Conservation (phyloP, 2,113 vertebrate genomes). For the Vireo altiloquus region DNA sequence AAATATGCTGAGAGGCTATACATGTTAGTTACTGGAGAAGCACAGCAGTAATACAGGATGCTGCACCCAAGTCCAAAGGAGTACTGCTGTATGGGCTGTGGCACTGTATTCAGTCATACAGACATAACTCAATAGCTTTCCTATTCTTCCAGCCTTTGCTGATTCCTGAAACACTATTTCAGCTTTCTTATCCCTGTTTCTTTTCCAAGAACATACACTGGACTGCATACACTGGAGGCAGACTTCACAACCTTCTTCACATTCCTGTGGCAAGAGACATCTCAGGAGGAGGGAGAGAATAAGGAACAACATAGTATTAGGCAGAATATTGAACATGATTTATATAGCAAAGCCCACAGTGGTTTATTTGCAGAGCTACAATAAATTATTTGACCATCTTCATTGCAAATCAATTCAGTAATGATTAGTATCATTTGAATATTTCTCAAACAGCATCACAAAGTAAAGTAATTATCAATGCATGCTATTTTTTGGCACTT, state of each 20-base stretch:
- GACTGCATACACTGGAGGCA: background rate
- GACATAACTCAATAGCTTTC: background rate
- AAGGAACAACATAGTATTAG: background rate
- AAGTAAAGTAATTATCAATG: background rate
- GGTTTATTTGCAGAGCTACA: background rate
- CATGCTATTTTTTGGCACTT: background rate
- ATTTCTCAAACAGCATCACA: background rate
- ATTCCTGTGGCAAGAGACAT: background rate
- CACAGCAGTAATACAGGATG: background rate
- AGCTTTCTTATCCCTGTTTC: background rate
- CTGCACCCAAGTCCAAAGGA: background rate
- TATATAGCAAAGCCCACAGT: background rate
- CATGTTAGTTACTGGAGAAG: background rate
- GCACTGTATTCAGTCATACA: too few species aligned
- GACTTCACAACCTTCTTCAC: background rate
- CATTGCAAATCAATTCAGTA: background rate
- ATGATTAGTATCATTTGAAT: background rate
- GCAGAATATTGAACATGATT: background rate
- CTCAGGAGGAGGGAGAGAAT: background rate
- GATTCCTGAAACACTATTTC: background rate
- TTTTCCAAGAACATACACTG: background rate
- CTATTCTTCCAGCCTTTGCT: background rate
- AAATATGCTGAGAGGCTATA: background rate
- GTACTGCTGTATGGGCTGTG: background rate
- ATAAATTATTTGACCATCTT: background rate